Evolutionary conservation across 2,797 vertebrate species (phyloP), one percentile per base, ranked within the genome.

Genomic region (Falco biarmicus): DNA sequence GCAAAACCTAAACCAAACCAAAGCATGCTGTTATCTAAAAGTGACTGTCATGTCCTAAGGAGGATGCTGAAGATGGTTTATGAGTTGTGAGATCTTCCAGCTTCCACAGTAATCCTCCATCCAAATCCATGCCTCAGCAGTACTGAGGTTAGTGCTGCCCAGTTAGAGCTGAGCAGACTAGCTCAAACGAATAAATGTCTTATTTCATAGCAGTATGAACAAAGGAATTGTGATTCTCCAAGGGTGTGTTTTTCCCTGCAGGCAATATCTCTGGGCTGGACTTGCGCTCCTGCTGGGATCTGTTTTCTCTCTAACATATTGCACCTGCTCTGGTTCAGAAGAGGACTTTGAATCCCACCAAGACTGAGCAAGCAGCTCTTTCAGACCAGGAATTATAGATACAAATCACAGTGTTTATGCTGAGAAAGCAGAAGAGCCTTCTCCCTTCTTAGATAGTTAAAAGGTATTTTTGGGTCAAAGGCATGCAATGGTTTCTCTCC

Each of bases 1-100:
- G 47, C 54, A 90, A 90, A 93, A 81, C 22, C 50, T 78, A 89
- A 94, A 79, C 32, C 66, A 92, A 84, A 89, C 41, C 84, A 90
- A 51, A 89, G 11, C 9, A 16, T 37, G 11, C 41, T 74, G 73
- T 53, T 89, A 84, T 87, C 70, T 94, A 82, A 73, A 93, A 95
- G 47, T 11, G 56, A 73, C 63, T 68, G 53, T 37, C 74, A 56
- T 22, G 28, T 90, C 64, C 66, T 45, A 76, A 78, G 63, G 59
- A 94, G 77, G 51, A 69, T 59, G 26, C 37, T 86, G 59, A 59
- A 93, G 32, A 50, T 59, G n/a, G 66, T 89, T 95, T 90, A 87
- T 74, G 77, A 91, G 66, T 79, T 90, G 83, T 68, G 56, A 90
- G 64, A 43, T 60, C 77, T 91, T 95, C 56, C 60, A 80, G 22